Base-by-base conservation (phyloP, 2,797 vertebrate species). In the Apodemus agrarius region DNA sequence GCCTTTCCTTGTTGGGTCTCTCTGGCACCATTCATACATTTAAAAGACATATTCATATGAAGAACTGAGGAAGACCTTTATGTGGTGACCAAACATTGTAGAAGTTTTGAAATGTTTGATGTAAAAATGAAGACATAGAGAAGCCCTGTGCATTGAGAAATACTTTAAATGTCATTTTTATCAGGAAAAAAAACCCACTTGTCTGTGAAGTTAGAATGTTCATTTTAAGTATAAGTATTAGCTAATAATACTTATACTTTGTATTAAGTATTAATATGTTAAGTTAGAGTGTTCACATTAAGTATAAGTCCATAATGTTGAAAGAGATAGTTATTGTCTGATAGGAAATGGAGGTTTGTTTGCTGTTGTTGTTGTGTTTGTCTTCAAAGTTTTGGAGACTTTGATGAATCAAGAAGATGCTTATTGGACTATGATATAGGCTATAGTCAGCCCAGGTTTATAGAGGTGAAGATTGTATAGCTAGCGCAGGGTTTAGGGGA, bases 71-170 rank as follows among this genome's bases (percentile, higher is more conserved):
- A 59, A 78, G 22, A 79, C 37, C 29, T 86, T 86, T 92, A 74
- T 19, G 11, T 63, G 6, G 2, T 89, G 4, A 82, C 21, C 17
- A 96, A 12, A 57, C 14, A 75, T 76, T 75, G 57, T 82, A 80
- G 63, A 61, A 9, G 4, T 61, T 69, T 85, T 37, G 34, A 95
- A 96, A 89, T 43, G 40, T 52, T 79, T 89, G 3, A 95, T 93
- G 4, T 11, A 61, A 37, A 59, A 65, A 59, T 34, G 4, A 94
- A 93, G 34, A 4, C 5, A 16, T 61, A 80, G 8, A 37, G 61
- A 59, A 31, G 0, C 3, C 54, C 90, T 81, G 72, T 85, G 80
- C 88, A 46, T 61, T 46, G 86, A 84, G 93, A 80, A 4, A 63
- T 76, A 86, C 12, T 93, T 84, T 52, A 59, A 57, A 19, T 90